Evolutionary conservation across 2,888 invertebrate genomes (phyloP), one percentile per base, ranked within the genome.

Genomic region (Amphipoea oculea): DNA sequence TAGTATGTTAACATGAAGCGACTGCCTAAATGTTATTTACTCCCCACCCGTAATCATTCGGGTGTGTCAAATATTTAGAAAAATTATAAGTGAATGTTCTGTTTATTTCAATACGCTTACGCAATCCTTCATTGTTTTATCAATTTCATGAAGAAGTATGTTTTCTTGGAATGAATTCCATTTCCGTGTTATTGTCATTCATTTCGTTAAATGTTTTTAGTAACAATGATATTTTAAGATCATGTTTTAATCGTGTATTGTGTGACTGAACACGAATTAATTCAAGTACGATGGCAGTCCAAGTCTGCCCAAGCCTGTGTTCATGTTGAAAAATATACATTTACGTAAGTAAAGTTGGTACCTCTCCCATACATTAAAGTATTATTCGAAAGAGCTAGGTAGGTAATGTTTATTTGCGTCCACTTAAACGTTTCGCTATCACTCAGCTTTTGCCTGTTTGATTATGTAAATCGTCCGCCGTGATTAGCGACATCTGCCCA

Each of bases 401-500:
- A 40, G 29, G 29, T 70, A 65, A 72, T 68, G 23, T 75, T 75
- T 77, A 51, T 74, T 68, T 77, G 48, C 36, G 51, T 36, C 40
- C 54, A 73, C 63, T 62, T 48, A 40, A 78, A 75, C 36, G 68
- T 48, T 85, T 76, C 57, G 40, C 54, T 79, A 66, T 79, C 66
- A 67, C 88, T 81, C 63, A 84, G 79, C 81, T 84, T 82, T 60
- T 20, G 40, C 60, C 71, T 20, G n/a, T 86, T 81, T 82, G 75
- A 77, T 79, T 70, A 84, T 81, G 84, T 85, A 84, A 84, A 84
- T 86, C 79, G 75, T 70, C 57, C 45, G 69, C 75, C 89, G 91
- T 93, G 92, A 94, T 95, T 94, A 94, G 92, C 90, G 90, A 91
- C 95, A 96, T 95, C 94, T 95, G 95, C 92, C 92, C 93, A 95